Conservation (phyloP, 2,888 invertebrate genomes). For the Odontothrips loti region DNA sequence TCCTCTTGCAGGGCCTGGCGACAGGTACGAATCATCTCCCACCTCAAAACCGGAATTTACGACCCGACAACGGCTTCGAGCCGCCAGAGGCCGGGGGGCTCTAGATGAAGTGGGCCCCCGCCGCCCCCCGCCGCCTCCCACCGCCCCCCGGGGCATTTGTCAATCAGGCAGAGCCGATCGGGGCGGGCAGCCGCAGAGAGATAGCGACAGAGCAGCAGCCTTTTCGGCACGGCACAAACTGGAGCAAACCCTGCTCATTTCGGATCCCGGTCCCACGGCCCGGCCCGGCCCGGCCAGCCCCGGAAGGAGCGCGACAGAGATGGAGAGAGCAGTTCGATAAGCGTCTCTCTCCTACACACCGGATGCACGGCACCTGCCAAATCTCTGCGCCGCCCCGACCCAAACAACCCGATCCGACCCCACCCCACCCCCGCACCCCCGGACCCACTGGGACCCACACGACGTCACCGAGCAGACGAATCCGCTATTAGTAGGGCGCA, state of each 20-base stretch:
- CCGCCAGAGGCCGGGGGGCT: neutral
- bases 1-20: neutral
- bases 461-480: no score
- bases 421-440: no score
- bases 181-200: neutral
- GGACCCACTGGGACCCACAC: no score
- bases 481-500: no score
- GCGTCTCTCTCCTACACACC: no score
- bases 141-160: slow-evolving; percentile 30
- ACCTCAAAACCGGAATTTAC: slow-evolving; percentile 25
- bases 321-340: no score
- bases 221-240: neutral
- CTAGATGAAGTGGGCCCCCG: neutral
- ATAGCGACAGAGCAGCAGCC: neutral
- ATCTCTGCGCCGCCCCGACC: no score
- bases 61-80: slow-evolving; percentile 29
- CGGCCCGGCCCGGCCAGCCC: no score
- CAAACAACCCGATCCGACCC: no score
- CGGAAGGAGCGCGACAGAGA: neutral
- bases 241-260: neutral
- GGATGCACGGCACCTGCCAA: no score
- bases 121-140: neutral
- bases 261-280: neutral
- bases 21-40: slow-evolving; percentile 22
- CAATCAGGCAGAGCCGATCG: neutral